Evolutionary conservation across 2,888 invertebrate genomes (phyloP).

Genomic region (Drosophila formosana): DNA sequence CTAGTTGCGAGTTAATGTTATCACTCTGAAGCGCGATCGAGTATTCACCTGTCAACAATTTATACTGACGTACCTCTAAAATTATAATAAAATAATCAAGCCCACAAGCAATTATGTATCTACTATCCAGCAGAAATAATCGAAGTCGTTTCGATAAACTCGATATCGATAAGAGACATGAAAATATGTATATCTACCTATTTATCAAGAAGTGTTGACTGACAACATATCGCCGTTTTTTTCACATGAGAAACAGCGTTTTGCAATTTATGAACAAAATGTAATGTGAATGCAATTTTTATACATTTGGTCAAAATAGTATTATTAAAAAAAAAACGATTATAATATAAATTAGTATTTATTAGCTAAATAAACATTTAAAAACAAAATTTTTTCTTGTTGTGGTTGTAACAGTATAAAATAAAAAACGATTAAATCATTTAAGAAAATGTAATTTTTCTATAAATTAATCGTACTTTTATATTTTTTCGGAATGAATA

Average conservation of each 20-base stretch:
- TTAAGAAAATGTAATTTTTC: too few species aligned
- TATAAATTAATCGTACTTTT: too few species aligned
- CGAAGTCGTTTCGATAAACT: conserved; percentile 42
- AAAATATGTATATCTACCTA: conserved; percentile 12
- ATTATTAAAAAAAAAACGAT: too few species aligned
- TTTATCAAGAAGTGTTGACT: background rate
- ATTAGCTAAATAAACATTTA: too few species aligned
- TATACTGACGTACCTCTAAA: conserved; percentile 59
- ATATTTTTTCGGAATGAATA: too few species aligned
- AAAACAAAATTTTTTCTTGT: too few species aligned
- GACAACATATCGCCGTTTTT: conserved; percentile 8
- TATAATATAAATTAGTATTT: too few species aligned
- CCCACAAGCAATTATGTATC: conserved; percentile 74
- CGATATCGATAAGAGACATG: conserved; percentile 31
- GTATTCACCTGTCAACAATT: conserved; percentile 17
- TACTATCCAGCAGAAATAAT: conserved; percentile 58
- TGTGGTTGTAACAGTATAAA: too few species aligned
- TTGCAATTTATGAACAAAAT: background rate
- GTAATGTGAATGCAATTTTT: too few species aligned
- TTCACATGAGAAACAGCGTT: background rate
- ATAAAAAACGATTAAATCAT: too few species aligned
- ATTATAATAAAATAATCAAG: conserved; percentile 70
- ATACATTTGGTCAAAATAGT: too few species aligned
- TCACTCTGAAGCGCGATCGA: conserved; percentile 1
- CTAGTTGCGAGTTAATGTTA: background rate